Base-by-base conservation (phyloP, 2,888 invertebrate species). In the Suillia variegata region DNA sequence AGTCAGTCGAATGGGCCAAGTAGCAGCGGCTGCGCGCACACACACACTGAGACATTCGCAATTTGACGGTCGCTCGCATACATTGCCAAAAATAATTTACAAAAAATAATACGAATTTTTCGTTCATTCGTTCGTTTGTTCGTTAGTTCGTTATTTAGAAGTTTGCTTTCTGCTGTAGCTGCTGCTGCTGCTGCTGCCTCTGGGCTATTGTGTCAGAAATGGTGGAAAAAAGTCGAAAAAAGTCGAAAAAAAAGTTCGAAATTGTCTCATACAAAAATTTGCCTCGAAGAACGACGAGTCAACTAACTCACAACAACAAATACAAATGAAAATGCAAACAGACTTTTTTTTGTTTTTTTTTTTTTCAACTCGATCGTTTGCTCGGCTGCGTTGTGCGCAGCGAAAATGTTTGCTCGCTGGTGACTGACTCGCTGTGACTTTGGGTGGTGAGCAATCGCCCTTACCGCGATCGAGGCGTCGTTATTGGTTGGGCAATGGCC, bases 71-170 rank as follows among this genome's bases (percentile, higher is more conserved):
- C 61, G 62, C 60, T 59, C 56, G 18, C 56, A 59, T 26, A 56
- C 58, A 58, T 59, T 58, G 56, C 62, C 62, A 26, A 62, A 62
- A 61, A 56, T 50, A n/a, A n/a, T n/a, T n/a, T n/a, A n/a, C n/a
- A n/a, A n/a, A n/a, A n/a, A n/a, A n/a, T n/a, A n/a, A n/a, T 47
- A 31, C 31, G 52, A 45, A 45, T 45, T 18, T 13, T 38, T 17
- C 15, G 38, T 17, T 45, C 6, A 52, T 33, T 54, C 31, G 31
- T 33, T 48, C 15, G 48, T n/a, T n/a, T n/a, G n/a, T n/a, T n/a
- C n/a, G n/a, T n/a, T n/a, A n/a, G 53, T 31, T 54, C 45, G 24
- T 33, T 59, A 50, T 54, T 59, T 20, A 52, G 54, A 55, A 33
- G 54, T 45, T 59, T 54, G 54, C 22, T 59, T 50, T 42, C 51